A percentile compares a stretch with the other conserved stretches of the same genome.
Evolutionary conservation across 2,797 vertebrate genomes (phyloP).

Genomic region (Apodemus agrarius): DNA sequence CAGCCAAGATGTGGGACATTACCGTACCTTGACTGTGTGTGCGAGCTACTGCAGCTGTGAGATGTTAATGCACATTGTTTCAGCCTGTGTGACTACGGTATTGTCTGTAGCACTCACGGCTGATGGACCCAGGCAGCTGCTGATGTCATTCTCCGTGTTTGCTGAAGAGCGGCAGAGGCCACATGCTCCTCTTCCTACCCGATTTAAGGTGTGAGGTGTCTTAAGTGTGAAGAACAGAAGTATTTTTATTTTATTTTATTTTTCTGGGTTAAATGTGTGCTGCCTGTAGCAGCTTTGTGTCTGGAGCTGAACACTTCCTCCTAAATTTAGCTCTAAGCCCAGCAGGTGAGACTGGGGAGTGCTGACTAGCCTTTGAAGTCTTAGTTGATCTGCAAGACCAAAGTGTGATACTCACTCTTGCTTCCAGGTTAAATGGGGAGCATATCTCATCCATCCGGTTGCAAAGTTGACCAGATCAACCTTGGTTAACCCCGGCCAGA

Average conservation of each 20-base stretch:
- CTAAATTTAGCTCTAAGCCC: constrained; percentile 70
- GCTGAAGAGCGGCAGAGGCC: neutral
- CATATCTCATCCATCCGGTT: neutral
- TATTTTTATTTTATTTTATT: constrained; percentile 58
- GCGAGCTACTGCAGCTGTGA: neutral
- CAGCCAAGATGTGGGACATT: neutral
- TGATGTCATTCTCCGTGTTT: neutral
- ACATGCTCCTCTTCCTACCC: neutral
- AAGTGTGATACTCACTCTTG: neutral
- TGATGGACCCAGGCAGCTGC: neutral
- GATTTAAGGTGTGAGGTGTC: neutral
- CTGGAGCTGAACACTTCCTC: constrained; percentile 45
- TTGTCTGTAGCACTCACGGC: neutral
- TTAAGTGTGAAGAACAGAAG: constrained; percentile 27
- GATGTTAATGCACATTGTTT: neutral
- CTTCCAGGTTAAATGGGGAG: constrained; percentile 7
- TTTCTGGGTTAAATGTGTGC: constrained; percentile 29
- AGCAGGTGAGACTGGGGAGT: constrained; percentile 53
- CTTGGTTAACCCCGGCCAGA: neutral
- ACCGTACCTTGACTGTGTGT: neutral
- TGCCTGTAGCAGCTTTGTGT: constrained; percentile 54
- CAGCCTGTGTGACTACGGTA: neutral
- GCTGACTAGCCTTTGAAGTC: constrained; percentile 20
- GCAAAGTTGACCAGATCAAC: neutral
- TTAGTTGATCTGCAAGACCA: neutral